Evolutionary conservation across 1,140 invertebrate genomes (phyloP).

Genomic region (Microplitis demolitor): DNA sequence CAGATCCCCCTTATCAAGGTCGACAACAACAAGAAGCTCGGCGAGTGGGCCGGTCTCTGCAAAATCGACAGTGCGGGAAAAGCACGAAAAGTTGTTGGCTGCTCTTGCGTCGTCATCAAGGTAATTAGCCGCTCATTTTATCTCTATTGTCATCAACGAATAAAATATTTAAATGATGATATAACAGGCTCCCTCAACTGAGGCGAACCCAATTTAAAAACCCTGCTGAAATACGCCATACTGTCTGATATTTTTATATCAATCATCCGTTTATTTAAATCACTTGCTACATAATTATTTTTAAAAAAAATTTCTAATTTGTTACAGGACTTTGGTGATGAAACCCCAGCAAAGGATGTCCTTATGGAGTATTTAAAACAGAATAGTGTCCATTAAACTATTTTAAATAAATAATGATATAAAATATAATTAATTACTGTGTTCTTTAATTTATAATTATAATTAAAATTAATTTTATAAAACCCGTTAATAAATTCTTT

Average conservation of each 20-base stretch:
- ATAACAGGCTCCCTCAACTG: constrained; percentile 60
- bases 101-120: constrained; percentile 97
- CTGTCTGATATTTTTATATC: constrained; percentile 42
- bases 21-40: constrained; percentile 98
- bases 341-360: constrained; percentile 90
- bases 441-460: background rate
- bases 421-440: background rate
- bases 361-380: constrained; percentile 88
- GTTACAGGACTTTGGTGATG: constrained; percentile 91
- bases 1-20: constrained; percentile 96
- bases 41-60: constrained; percentile 98
- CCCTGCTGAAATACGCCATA: constrained; percentile 50
- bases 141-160: background rate
- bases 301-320: constrained; percentile 36
- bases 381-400: constrained; percentile 57
- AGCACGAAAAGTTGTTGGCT: constrained; percentile 97
- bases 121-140: constrained; percentile 57
- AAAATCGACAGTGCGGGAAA: constrained; percentile 99
- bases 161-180: constrained; percentile 50
- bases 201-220: constrained; percentile 54
- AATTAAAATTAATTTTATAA: background rate
- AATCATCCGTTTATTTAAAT: constrained; percentile 6
- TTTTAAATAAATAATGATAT: constrained; percentile 24
- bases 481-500: background rate
- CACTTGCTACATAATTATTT: constrained; percentile 29